Base-by-base conservation (phyloP, 1,140 invertebrate genomes). In the Pachypeltis micranthus region DNA sequence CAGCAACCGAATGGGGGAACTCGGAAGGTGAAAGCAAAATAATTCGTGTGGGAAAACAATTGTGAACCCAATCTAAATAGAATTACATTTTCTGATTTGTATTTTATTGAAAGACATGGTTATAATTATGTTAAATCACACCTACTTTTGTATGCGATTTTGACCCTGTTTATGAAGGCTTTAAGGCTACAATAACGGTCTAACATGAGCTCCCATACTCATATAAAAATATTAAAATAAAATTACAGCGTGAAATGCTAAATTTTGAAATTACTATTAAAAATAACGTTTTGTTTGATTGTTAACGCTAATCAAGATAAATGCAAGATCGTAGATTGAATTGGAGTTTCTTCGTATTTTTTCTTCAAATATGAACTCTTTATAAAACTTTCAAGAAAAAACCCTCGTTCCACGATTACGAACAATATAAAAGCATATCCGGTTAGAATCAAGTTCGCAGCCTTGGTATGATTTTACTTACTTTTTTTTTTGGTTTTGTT, bases 71-170 rank as follows among this genome's bases (percentile, higher is more conserved):
- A 47, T 28, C 2, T 51, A 25, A 24, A 51, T 62, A 28, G 21
- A 54, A 25, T 51, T 51, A n/a, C 44, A 31, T 51, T 56, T 62
- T 62, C 44, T 47, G 25, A 51, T 59, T 59, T 59, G 57, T 59
- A 59, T 59, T n/a, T 64, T 58, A 64, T 64, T 64, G 63, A 64
- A 64, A 64, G 63, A 64, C 63, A 64, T 64, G 57, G 63, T 64
- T 64, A 64, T 64, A 64, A 44, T 59, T 56, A 59, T 47, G 19
- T 59, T 59, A 60, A 64, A 64, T 64, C 63, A 64, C 63, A 64
- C 63, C 63, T 64, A 64, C 51, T 64, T 61, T 51, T 63, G 62
- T 58, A 64, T 64, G 63, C 63, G 63, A 64, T 64, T 51, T 64
- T 64, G 63, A 64, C 63, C 63, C 63, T 64, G 63, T 64, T 28